Evolutionary conservation across 2,797 vertebrate species (phyloP).

Genomic region (Numenius phaeopus): DNA sequence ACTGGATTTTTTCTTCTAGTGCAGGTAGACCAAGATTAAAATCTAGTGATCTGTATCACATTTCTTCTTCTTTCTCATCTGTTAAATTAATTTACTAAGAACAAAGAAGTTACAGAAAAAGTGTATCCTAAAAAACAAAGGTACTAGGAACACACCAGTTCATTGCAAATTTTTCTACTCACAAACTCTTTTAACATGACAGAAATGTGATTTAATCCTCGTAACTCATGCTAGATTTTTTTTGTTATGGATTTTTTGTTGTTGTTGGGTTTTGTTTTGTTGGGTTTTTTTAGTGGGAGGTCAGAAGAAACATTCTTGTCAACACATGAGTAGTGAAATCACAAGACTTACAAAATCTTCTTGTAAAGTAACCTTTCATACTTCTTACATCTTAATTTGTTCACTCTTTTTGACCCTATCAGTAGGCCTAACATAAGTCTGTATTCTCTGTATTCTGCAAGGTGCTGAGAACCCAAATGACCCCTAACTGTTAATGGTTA

Average conservation of each 20-base stretch:
- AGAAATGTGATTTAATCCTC: neutral
- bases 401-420: neutral
- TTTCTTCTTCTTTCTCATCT: neutral
- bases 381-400: neutral
- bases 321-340: neutral
- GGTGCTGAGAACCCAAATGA: neutral
- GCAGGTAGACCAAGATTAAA: neutral
- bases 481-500: neutral
- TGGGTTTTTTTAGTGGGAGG: neutral
- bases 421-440: neutral
- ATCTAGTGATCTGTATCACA: neutral
- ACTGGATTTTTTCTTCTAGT: neutral
- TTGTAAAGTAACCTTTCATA: neutral
- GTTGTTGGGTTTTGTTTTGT: neutral
- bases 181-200: neutral
- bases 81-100: neutral
- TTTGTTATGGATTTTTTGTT: neutral
- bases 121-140: neutral
- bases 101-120: neutral
- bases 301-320: neutral
- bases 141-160: neutral
- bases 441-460: neutral
- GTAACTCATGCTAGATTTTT: neutral
- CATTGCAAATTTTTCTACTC: neutral
- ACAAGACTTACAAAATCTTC: neutral